phyloP scores from a whole-genome alignment of 2,113 vertebrate genomes.

The Macquaria ambigua region DNA sequence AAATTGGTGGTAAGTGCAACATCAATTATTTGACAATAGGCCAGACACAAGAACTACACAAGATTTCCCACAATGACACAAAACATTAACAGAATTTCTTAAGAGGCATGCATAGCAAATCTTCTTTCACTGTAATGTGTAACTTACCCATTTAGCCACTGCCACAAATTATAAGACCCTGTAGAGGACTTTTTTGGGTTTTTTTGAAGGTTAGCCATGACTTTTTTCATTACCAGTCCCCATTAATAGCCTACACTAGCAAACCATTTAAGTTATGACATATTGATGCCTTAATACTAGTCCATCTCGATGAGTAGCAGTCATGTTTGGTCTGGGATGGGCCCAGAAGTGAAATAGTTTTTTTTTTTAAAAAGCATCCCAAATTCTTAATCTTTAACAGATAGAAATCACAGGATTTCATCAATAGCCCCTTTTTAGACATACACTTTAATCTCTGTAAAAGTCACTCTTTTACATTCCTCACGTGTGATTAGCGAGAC shows the following conservation, averaged over 20 bases:
- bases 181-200: neutral
- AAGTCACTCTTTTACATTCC: neutral
- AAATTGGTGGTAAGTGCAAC: neutral
- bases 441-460: neutral
- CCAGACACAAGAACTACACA: neutral
- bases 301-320: neutral
- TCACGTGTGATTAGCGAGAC: neutral
- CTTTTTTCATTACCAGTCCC: neutral
- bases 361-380: neutral
- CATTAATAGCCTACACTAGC: neutral
- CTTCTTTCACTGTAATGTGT: neutral
- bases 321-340: neutral
- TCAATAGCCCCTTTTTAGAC: neutral
- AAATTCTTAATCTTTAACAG: neutral
- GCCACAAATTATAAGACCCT: neutral
- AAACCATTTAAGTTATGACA: slow-evolving; percentile 3
- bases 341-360: neutral
- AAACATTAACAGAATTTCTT: neutral
- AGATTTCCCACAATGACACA: neutral
- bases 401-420: neutral
- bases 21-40: neutral
- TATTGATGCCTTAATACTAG: neutral
- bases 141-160: neutral
- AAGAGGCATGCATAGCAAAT: neutral
- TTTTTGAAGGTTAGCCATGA: neutral